Percentiles rank a stretch among this genome's conserved stretches.
Evolutionary conservation across 2,113 vertebrate genomes (phyloP).

Genomic region (Asarcornis scutulata): DNA sequence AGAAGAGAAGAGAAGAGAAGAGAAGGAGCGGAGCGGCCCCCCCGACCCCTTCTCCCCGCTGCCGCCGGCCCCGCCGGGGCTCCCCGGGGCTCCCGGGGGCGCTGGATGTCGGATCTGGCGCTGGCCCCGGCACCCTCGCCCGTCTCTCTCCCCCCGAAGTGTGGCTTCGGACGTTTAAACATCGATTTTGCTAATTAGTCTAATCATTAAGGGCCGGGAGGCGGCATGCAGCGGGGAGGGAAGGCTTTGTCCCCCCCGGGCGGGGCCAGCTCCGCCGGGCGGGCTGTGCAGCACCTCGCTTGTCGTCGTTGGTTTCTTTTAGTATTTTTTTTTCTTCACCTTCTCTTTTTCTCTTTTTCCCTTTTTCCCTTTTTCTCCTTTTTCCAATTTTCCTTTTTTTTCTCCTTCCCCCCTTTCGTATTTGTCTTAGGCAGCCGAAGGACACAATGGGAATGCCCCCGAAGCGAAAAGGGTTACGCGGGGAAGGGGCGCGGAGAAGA

Average conservation of each 20-base stretch:
- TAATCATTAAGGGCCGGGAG: neutral
- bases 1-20: neutral
- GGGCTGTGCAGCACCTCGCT: neutral
- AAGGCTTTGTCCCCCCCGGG: neutral
- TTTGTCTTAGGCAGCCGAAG: neutral
- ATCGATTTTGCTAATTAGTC: slow-evolving; percentile 30
- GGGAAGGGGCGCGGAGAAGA: slow-evolving; percentile 12
- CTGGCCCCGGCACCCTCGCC: neutral
- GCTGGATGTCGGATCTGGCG: neutral
- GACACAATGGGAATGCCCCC: neutral
- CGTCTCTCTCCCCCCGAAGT: neutral
- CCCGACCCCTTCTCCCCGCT: neutral
- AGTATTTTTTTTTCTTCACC: too few species aligned
- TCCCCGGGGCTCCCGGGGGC: too few species aligned
- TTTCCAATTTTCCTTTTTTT: neutral
- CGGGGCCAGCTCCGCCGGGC: neutral
- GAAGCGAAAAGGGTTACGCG: neutral
- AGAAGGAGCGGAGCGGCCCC: neutral
- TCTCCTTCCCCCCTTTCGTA: neutral
- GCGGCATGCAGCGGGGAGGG: neutral
- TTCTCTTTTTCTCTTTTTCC: neutral
- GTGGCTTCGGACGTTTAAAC: neutral
- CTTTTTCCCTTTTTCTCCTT: neutral
- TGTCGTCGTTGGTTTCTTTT: neutral
- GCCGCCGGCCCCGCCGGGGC: neutral